Evolutionary conservation across 2,888 invertebrate species (phyloP).

Genomic region (Acanthococcus lagerstroemiae): DNA sequence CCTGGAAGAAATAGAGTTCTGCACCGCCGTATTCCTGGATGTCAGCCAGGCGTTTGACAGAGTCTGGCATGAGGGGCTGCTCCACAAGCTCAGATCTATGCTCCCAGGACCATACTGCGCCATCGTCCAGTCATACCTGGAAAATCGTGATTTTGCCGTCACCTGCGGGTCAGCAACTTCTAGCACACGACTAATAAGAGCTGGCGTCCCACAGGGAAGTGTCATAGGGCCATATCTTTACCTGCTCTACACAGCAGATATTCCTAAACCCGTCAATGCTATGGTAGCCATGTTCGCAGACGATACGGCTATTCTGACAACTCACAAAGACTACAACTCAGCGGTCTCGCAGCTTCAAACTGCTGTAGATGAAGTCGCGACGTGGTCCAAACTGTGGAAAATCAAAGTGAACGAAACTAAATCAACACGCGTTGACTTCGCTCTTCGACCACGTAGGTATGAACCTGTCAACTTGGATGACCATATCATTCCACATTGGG

Average conservation of each 20-base stretch:
- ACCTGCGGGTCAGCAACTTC: background rate
- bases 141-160: background rate
- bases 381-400: background rate
- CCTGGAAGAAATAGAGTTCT: conserved; percentile 36
- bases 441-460: background rate
- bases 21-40: conserved; percentile 37
- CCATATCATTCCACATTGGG: background rate
- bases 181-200: background rate
- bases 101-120: background rate
- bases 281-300: background rate
- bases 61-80: background rate
- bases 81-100: too few relatives aligned
- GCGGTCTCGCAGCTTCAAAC: background rate
- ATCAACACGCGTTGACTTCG: background rate
- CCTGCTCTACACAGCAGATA: background rate
- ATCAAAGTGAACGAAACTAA: background rate
- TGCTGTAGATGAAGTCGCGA: background rate
- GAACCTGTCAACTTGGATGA: background rate
- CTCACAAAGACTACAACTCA: background rate
- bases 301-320: background rate
- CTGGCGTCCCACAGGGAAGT: background rate
- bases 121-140: background rate
- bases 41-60: background rate
- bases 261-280: background rate
- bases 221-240: too few relatives aligned